Evolutionary conservation across 2,888 invertebrate genomes (phyloP), one percentile per base, ranked within the genome.

Genomic region (Aphidius colemani): DNA sequence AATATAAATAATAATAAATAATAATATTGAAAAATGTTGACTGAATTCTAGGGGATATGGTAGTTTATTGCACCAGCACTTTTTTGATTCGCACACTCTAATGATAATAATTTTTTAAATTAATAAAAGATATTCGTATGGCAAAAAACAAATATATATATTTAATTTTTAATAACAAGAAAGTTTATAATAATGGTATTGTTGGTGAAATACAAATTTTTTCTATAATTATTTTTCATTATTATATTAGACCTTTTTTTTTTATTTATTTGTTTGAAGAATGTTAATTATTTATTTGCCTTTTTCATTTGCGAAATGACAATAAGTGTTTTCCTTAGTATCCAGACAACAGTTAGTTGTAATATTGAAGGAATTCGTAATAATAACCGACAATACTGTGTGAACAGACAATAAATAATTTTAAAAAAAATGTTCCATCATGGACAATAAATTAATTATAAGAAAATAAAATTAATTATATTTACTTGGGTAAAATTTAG

Each of bases 301-400:
- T 49, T 61, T 67, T 61, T 63, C 18, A 65, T 65, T 55, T 59
- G 46, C 64, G 64, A 48, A 50, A 59, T 62, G 68, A 71, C 69
- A 69, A 69, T 71, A 69, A 71, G 69, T 64, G 73, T 74, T 76
- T 78, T 79, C 80, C 80, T 80, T 80, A 80, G 80, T 76, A 76
- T 80, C 80, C 79, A 79, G 80, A 69, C 79, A 80, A 80, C 79
- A 74, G 13, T 67, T 66, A 70, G 67, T 68, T 68, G 49, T 69
- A 69, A 65, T 67, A 48, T 45, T 63, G 61, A 64, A 65, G 65
- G 60, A 65, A 69, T 74, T 72, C 60, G 67, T 74, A 78, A 76
- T 75, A 75, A 75, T 79, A 79, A 76, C 78, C 75, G 79, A 80
- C 80, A 80, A 80, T 80, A 79, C 80, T 80, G 80, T 79, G 80